A percentile compares a stretch with the other conserved stretches of the same genome.
These are phyloP conservation scores for Momotus momota DNA, from an alignment of 2,797 vertebrate genomes.

Conservation along the genomic window DNA sequence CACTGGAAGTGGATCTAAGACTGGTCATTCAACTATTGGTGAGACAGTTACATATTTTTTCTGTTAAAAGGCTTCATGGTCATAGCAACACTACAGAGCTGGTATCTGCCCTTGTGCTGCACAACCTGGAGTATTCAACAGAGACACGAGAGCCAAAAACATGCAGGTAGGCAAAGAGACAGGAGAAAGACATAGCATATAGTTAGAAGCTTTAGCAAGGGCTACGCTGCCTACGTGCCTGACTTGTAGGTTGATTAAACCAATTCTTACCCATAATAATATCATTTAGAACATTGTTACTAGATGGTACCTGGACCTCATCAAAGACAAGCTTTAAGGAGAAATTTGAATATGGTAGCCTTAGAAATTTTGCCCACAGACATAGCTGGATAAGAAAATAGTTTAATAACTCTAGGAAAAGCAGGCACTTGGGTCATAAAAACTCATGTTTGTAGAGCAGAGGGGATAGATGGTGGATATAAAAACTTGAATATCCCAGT, in stretches of 20 bases:
- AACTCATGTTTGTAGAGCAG: neutral
- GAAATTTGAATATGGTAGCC: neutral
- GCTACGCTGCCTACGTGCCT: neutral
- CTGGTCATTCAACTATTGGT: neutral
- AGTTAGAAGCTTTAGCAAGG: neutral
- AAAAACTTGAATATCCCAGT: neutral
- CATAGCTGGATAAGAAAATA: neutral
- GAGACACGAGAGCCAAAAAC: neutral
- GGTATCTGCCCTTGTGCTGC: neutral
- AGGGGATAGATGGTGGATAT: neutral
- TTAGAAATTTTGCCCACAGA: neutral
- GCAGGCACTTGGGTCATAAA: rapidly evolving
- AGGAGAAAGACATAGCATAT: neutral
- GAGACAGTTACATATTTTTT: neutral
- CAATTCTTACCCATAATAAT: neutral
- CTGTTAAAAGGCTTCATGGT: neutral
- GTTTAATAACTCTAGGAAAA: neutral
- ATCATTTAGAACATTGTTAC: neutral
- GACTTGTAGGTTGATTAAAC: neutral
- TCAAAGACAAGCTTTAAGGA: neutral
- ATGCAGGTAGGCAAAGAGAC: neutral
- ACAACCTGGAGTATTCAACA: neutral
- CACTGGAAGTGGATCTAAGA: neutral
- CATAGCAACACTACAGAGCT: neutral
- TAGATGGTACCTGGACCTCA: neutral